Conservation (phyloP, 2,113 vertebrate species). For the Sorex araneus region DNA sequence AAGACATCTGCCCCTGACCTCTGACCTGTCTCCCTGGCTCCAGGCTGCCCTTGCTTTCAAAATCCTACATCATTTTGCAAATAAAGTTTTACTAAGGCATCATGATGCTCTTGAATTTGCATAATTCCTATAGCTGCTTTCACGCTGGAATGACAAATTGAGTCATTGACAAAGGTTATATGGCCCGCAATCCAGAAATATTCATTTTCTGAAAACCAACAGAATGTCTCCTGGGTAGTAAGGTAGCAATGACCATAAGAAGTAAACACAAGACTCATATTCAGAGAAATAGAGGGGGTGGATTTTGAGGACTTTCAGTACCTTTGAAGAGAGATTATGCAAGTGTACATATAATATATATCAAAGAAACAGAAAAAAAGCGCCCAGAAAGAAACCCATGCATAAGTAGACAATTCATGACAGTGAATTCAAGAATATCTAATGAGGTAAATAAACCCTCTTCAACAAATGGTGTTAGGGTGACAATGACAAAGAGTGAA, state of each 20-base stretch:
- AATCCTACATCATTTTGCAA: conserved; percentile 15
- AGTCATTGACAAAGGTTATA: not conserved
- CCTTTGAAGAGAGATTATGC: not conserved
- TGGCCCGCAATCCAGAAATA: not conserved
- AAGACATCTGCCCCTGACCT: too few species aligned
- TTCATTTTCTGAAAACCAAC: not conserved
- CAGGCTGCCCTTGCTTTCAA: not conserved
- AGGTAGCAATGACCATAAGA: not conserved
- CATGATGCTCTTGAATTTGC: not conserved
- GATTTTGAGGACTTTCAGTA: not conserved
- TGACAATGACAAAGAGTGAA: too few species aligned
- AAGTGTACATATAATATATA: not conserved
- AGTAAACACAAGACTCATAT: not conserved
- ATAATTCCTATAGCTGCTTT: not conserved
- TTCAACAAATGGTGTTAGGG: not conserved
- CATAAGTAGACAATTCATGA: not conserved
- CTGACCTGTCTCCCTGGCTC: not conserved
- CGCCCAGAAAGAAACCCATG: not conserved
- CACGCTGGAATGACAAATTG: not conserved
- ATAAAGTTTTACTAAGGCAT: conserved; percentile 17
- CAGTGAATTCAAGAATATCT: not conserved
- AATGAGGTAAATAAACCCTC: not conserved
- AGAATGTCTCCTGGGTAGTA: not conserved
- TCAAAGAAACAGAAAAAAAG: not conserved
- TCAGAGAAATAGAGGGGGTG: not conserved